A percentile compares a stretch with the other conserved stretches of the same genome.
phyloP scores from a whole-genome alignment of 2,888 invertebrate species.

The Conomelus anceps region DNA sequence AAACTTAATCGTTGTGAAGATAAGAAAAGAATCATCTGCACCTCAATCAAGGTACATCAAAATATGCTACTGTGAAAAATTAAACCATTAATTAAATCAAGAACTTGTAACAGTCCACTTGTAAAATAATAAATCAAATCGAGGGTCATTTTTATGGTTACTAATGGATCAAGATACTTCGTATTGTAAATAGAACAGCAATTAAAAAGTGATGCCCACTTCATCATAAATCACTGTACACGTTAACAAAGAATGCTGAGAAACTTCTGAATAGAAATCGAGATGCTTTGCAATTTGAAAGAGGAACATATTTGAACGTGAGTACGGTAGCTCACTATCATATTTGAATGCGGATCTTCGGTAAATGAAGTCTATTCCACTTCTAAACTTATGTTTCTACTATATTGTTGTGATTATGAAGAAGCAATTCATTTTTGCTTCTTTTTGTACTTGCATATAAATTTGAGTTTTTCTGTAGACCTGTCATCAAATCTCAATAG shows the following conservation, averaged over 20 bases:
- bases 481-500: no score
- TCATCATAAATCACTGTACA: not conserved
- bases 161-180: not conserved
- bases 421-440: no score
- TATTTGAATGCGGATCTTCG: not conserved
- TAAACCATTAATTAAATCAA: not conserved
- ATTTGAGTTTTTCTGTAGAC: no score
- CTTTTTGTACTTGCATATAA: no score
- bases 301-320: not conserved
- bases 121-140: not conserved
- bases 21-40: not conserved
- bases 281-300: not conserved
- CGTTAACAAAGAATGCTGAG: not conserved
- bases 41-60: not conserved
- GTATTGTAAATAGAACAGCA: not conserved
- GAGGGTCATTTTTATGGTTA: not conserved
- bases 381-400: not conserved
- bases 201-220: not conserved
- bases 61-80: not conserved
- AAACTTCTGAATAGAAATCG: not conserved
- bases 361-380: not conserved
- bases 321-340: not conserved
- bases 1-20: not conserved
- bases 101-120: not conserved
- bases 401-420: no score